Evolutionary conservation across 2,797 vertebrate species (phyloP).

Genomic region (Acipenser ruthenus): DNA sequence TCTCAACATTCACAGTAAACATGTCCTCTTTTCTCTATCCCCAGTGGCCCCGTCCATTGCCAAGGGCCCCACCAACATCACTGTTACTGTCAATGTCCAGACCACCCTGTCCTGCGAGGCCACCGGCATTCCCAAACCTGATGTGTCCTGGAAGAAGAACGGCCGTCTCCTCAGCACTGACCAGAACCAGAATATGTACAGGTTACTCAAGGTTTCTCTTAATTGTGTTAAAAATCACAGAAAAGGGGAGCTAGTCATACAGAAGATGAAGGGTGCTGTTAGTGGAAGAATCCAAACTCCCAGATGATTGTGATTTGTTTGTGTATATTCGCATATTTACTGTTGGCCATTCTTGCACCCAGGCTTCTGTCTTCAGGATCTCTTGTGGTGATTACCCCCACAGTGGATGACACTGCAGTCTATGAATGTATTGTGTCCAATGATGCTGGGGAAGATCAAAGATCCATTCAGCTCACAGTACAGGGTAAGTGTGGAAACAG

Average conservation of each 20-base stretch:
- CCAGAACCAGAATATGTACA: conserved; percentile 92
- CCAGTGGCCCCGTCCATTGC: conserved; percentile 78
- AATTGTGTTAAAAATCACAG: no score
- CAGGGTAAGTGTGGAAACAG: conserved; percentile 62
- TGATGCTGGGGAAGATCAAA: conserved; percentile 76
- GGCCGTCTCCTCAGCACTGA: conserved; percentile 70
- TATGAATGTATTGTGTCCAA: conserved; percentile 81
- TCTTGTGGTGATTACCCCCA: conserved; percentile 83
- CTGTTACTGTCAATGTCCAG: conserved; percentile 81
- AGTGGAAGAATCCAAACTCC: no score
- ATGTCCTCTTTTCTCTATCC: no score
- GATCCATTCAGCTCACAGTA: conserved; percentile 69
- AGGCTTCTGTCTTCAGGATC: conserved; percentile 91
- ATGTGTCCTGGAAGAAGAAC: conserved; percentile 78
- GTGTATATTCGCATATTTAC: not conserved
- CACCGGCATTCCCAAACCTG: conserved; percentile 82
- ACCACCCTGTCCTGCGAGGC: conserved; percentile 85
- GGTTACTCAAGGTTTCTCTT: conserved; percentile 66
- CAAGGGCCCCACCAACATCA: conserved; percentile 66
- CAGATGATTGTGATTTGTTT: not conserved
- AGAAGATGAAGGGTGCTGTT: no score
- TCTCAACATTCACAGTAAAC: no score
- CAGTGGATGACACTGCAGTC: conserved; percentile 80
- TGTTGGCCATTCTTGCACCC: conserved; percentile 12
- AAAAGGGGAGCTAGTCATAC: no score